These are phyloP conservation scores for Myathropa florea DNA, from an alignment of 2,888 invertebrate species.

Conservation along the genomic window DNA sequence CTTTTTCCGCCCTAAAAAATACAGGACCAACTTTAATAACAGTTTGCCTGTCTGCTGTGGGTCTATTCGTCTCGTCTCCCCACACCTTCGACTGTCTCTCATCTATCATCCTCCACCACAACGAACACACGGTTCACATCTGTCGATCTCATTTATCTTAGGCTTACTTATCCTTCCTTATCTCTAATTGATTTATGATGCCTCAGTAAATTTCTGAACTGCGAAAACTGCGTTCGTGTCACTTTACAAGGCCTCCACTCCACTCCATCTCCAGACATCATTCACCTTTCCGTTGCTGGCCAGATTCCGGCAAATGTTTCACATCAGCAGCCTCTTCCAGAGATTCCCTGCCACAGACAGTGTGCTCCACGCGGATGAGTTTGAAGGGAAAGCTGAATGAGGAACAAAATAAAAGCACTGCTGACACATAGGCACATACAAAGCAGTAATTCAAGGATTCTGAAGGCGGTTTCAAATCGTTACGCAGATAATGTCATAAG, in stretches of 20 bases:
- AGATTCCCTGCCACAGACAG: background rate
- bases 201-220: slow-evolving; percentile 41
- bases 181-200: slow-evolving; percentile 68
- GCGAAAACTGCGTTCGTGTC: slow-evolving; percentile 62
- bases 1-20: no score
- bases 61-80: background rate
- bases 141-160: slow-evolving; percentile 57
- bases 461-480: slow-evolving; percentile 49
- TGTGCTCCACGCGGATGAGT: slow-evolving; percentile 40
- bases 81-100: slow-evolving; percentile 27
- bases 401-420: background rate
- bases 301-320: background rate
- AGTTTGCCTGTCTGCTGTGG: no score
- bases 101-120: slow-evolving; percentile 47
- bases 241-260: slow-evolving; percentile 45
- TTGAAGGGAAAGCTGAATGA: background rate
- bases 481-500: slow-evolving; percentile 68
- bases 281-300: slow-evolving; percentile 38
- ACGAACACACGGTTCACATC: slow-evolving; percentile 37
- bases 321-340: background rate
- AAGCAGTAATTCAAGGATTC: slow-evolving; percentile 19
- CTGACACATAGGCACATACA: background rate
- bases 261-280: slow-evolving; percentile 38
- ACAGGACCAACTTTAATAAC: no score
- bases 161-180: slow-evolving; percentile 43